phyloP scores from a whole-genome alignment of 2,888 invertebrate genomes.

The Catocala nupta region DNA sequence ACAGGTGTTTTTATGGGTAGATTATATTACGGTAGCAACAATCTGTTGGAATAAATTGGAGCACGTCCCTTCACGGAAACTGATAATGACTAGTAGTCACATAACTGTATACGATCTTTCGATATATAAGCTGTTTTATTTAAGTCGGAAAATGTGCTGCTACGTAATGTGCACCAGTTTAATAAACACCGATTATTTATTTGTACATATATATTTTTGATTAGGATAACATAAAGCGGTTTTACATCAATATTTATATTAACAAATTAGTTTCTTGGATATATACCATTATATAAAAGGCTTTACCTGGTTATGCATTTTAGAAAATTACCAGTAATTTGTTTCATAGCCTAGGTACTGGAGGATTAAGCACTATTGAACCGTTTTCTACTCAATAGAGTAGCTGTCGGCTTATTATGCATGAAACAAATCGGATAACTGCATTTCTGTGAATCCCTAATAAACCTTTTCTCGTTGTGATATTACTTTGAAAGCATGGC shows the following conservation, averaged over 20 bases:
- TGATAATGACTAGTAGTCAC: conserved; percentile 31
- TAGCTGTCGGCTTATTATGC: neutral
- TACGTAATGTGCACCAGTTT: neutral
- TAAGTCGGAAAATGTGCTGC: conserved; percentile 8
- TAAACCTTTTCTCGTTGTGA: conserved; percentile 5
- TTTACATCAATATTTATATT: no score
- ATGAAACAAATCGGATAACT: conserved; percentile 8
- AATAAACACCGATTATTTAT: no score
- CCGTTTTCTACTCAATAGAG: neutral
- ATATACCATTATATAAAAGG: no score
- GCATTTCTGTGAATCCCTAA: conserved; percentile 12
- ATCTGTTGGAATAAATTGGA: conserved; percentile 42
- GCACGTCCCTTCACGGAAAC: conserved; percentile 44
- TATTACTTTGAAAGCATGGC: conserved; percentile 14
- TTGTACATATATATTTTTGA: no score
- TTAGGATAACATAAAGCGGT: no score
- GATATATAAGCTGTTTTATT: conserved; percentile 7
- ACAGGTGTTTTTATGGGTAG: conserved; percentile 37
- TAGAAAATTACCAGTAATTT: neutral
- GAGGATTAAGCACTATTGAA: neutral
- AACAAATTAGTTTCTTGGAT: no score
- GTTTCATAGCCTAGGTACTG: neutral
- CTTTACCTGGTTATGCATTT: neutral
- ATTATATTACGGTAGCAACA: conserved; percentile 38
- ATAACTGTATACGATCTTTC: conserved; percentile 12